Percentiles rank a stretch among this genome's conserved stretches.
Conservation (phyloP, 2,797 vertebrate species). For the Valencia hispanica region DNA sequence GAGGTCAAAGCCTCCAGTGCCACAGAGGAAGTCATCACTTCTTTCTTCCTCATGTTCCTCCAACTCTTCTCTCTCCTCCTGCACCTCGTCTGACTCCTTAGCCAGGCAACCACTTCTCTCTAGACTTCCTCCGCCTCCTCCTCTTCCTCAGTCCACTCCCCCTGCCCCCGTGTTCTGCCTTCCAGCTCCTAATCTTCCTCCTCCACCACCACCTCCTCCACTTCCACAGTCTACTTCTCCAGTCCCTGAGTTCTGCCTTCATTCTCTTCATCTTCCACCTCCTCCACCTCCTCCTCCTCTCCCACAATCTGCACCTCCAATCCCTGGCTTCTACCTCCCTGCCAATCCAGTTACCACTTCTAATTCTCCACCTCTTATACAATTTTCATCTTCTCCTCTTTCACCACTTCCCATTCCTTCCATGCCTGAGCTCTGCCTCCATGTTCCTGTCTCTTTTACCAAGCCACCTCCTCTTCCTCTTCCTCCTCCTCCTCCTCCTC, state of each 20-base stretch:
- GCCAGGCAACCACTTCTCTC: constrained; percentile 50
- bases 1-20: constrained; percentile 88
- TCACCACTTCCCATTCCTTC: constrained; percentile 56
- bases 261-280: not conserved
- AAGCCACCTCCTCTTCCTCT: constrained; percentile 15
- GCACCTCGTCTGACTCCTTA: constrained; percentile 83
- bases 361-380: not conserved
- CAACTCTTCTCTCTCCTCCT: constrained; percentile 84
- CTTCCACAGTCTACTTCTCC: not conserved
- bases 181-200: not conserved
- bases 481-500: constrained; percentile 37
- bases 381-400: not conserved
- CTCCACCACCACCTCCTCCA: not conserved
- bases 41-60: constrained; percentile 87
- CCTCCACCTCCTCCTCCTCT: not conserved
- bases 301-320: constrained; percentile 53
- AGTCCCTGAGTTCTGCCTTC: no score
- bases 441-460: not conserved
- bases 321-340: constrained; percentile 68
- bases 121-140: constrained; percentile 46
- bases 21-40: constrained; percentile 93
- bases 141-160: constrained; percentile 10
- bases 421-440: constrained; percentile 59
- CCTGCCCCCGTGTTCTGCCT: not conserved
- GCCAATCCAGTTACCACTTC: not conserved